phyloP scores from a whole-genome alignment of 2,113 vertebrate genomes.

The Pseudopipra pipra region DNA sequence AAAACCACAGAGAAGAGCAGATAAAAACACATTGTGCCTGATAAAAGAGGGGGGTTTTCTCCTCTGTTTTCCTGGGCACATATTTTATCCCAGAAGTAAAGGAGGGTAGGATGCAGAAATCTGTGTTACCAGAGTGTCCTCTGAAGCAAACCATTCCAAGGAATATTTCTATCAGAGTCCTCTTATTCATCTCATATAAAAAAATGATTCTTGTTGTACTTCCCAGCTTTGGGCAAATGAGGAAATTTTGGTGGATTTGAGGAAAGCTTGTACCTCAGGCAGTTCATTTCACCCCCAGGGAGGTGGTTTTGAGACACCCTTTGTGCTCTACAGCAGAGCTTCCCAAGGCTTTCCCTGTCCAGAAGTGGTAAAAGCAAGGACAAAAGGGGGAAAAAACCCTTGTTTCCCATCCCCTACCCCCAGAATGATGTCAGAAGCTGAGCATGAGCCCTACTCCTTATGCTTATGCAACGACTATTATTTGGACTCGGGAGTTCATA shows the following conservation, averaged over 20 bases:
- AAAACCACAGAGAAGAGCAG: neutral
- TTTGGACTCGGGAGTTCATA: neutral
- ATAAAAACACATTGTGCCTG: neutral
- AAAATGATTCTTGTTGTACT: neutral
- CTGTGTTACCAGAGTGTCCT: neutral
- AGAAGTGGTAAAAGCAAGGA: neutral
- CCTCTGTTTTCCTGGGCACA: accelerated
- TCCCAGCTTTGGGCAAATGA: neutral
- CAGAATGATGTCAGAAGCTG: neutral
- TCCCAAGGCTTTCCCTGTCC: neutral
- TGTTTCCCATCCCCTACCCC: neutral
- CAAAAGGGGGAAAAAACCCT: neutral
- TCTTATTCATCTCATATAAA: neutral
- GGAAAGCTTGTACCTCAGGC: neutral
- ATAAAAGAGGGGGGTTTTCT: neutral
- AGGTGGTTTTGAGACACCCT: neutral
- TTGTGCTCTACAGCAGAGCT: neutral
- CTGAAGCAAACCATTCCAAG: neutral
- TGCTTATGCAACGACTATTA: neutral
- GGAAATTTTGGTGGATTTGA: neutral
- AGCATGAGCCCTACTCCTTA: neutral
- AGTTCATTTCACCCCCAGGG: neutral
- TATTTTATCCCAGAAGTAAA: neutral
- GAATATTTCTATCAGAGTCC: neutral
- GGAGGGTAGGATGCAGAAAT: neutral